These are phyloP conservation scores for Dendrocincla tyrannina DNA, from an alignment of 2,797 vertebrate genomes.

Conservation along the genomic window DNA sequence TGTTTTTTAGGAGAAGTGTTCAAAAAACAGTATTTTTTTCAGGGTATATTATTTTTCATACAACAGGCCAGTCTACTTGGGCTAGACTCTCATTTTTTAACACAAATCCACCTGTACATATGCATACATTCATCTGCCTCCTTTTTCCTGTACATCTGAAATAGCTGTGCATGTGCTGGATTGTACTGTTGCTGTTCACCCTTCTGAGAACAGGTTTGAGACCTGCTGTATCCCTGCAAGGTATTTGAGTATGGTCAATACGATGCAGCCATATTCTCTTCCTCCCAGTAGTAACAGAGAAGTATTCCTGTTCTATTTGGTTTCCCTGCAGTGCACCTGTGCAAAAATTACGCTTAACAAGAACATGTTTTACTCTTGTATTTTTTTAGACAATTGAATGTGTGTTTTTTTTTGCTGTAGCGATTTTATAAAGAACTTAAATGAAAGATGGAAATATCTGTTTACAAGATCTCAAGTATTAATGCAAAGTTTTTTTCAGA, in stretches of 20 bases:
- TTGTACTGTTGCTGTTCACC: background rate
- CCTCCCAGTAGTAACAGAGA: background rate
- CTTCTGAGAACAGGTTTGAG: background rate
- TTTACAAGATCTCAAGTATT: background rate
- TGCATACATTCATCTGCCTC: background rate
- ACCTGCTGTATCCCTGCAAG: background rate
- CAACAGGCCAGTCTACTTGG: background rate
- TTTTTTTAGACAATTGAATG: background rate
- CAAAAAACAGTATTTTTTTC: background rate
- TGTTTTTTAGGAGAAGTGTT: background rate
- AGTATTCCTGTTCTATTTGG: background rate
- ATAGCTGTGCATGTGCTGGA: background rate
- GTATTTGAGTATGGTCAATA: background rate
- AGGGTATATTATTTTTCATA: background rate
- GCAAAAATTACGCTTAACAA: background rate
- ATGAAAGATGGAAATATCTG: background rate
- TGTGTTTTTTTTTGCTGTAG: background rate
- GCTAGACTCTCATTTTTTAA: background rate
- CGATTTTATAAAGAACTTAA: background rate
- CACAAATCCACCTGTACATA: fast-evolving
- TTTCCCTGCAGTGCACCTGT: background rate
- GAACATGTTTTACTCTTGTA: background rate
- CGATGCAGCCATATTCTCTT: background rate
- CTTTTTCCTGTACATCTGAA: background rate
- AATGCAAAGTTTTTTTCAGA: background rate